Base-by-base conservation (phyloP, 2,113 vertebrate genomes). In the Campylorhamphus procurvoides region DNA sequence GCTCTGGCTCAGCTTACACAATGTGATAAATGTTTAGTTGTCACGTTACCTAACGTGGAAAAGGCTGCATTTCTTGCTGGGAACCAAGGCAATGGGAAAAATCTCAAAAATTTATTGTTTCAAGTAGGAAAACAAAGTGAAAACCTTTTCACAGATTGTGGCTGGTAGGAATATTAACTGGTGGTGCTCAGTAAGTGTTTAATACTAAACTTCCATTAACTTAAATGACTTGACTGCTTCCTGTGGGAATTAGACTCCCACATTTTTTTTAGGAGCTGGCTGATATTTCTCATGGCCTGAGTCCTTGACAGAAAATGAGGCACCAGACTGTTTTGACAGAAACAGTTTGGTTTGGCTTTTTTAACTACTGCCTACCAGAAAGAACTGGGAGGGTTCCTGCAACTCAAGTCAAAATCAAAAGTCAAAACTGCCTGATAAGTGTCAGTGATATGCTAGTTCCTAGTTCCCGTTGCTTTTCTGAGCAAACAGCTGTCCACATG, bases 371-470 rank as follows among this genome's bases (percentile, higher is more conserved):
- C 7, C 22, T 22, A 11, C 19, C 35, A 78, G 33, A 22, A 77
- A 71, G 18, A 5, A 42, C 31, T 64, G 19, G 11, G 24, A 47
- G 9, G 10, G 4, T 83, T 88, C 53, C 37, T 55, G 20, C 7
- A 79, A 68, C 13, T n/a, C 23, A 16, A 49, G 33, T 69, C 25
- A 90, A 90, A 80, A 93, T 63, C 25, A 16, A 33, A 39, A 59
- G 7, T 15, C 0, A 1, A 72, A 53, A 64, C 16, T 0, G 0
- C 9, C 27, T 44, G n/a, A 53, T 11, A 42, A 44, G 8, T 63
- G 18, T 60, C 66, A 74, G 2, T 18, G 39, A 29, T 9, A 56
- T 0, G 1, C n/a, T 31, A 68, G 25, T 33, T 19, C 35, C 35
- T 40, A 11, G 18, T 22, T 78, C 14, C 12, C 24, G 18, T 3